Evolutionary conservation across 1,140 invertebrate genomes (phyloP).

Genomic region (Eufriesea mexicana): DNA sequence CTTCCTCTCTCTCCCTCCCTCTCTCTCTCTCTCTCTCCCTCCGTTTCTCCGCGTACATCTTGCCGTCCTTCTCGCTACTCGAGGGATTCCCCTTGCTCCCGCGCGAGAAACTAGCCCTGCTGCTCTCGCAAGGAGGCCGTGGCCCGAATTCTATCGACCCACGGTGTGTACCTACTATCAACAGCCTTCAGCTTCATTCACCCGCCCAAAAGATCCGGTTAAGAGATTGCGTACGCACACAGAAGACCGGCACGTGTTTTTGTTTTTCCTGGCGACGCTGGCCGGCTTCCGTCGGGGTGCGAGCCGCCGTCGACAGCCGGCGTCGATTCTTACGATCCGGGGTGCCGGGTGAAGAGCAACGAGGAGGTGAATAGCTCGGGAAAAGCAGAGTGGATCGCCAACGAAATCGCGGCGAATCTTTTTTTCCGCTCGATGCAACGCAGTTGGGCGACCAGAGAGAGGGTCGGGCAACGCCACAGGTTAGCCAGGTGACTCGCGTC

Average conservation of each 20-base stretch:
- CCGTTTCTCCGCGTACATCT: neutral
- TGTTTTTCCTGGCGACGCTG: conserved; percentile 40
- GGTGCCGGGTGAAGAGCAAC: too few species aligned
- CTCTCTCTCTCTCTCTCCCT: neutral
- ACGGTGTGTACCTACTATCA: conserved; percentile 62
- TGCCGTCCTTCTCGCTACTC: neutral
- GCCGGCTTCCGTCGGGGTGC: conserved; percentile 18
- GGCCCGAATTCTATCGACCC: conserved; percentile 72
- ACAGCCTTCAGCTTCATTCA: conserved; percentile 66
- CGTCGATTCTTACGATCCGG: conserved; percentile 8
- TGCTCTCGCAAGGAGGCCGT: conserved; percentile 60
- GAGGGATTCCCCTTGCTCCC: conserved; percentile 4
- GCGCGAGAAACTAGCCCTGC: conserved; percentile 45
- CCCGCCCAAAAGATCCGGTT: conserved; percentile 59
- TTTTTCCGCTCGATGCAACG: too few species aligned
- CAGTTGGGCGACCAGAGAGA: too few species aligned
- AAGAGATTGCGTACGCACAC: conserved; percentile 61
- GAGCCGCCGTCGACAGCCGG: too few species aligned
- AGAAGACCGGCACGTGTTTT: conserved; percentile 58
- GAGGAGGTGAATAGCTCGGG: too few species aligned
- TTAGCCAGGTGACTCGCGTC: neutral
- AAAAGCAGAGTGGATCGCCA: too few species aligned
- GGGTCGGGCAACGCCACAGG: neutral
- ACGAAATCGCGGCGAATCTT: too few species aligned
- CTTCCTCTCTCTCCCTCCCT: neutral